Evolutionary conservation across 2,113 vertebrate species (phyloP), one percentile per base, ranked within the genome.

Genomic region (Leptocoma aspasia): DNA sequence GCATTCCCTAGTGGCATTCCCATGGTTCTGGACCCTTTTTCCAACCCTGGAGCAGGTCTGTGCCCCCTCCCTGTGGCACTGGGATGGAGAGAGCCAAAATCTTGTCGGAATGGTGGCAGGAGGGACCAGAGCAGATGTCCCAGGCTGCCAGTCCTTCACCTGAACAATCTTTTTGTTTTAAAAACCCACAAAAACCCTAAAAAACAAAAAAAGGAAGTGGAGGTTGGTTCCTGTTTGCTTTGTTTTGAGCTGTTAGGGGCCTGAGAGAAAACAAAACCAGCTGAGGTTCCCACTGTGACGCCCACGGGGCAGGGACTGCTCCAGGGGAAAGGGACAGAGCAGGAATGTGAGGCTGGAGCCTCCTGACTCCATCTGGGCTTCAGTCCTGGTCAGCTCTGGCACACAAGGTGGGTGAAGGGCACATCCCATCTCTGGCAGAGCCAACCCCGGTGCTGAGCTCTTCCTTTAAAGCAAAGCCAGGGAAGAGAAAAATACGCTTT

Each of bases 201-300:
- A 83, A 50, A 44, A 69, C 27, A 28, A 39, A 9, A 2, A 14
- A 19, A 92, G 94, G 92, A 95, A 94, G 78, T 68, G 0, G 49
- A 49, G 77, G 47, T 39, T 75, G 26, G 70, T 79, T 94, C 79
- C 82, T 71, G 69, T 92, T 94, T 73, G 73, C 22, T 26, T 53
- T 41, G 0, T 1, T 45, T 54, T 33, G 70, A 75, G 39, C 82
- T 1, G 15, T 70, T 78, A 2, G n/a, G 15, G 0, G 8, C 60
- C 41, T 2, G 45, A 30, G 94, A 92, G 86, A 56, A 79, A 82
- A 61, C 1, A 22, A 30, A 11, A 61, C 35, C 15, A 63, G 73
- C 85, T 3, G 47, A 66, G 47, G 31, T 63, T 78, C 68, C 73
- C 72, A 3, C 86, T 50, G 0, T 7, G 49, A 20, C 18, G 2